phyloP scores from a whole-genome alignment of 2,888 invertebrate genomes.

The Idaea biselata region DNA sequence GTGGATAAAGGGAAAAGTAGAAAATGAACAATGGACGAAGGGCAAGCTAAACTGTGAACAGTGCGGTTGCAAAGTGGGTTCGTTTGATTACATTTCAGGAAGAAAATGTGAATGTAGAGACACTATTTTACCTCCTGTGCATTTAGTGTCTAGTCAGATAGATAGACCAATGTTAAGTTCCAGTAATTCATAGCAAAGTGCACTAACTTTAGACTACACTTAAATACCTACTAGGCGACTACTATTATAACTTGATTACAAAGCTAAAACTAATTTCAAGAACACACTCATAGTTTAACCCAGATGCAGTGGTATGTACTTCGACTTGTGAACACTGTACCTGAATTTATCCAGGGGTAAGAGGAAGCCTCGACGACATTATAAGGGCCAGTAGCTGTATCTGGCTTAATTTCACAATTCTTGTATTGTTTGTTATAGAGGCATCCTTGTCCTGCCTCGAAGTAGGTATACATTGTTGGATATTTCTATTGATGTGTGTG shows the following conservation, averaged over 20 bases:
- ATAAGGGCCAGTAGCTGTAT: too few relatives aligned
- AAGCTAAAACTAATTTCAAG: background rate
- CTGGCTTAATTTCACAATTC: background rate
- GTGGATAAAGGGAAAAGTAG: constrained; percentile 79
- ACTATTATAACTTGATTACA: background rate
- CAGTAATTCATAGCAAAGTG: constrained; percentile 1
- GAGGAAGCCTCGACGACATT: too few relatives aligned
- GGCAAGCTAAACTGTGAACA: constrained; percentile 84
- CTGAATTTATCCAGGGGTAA: too few relatives aligned
- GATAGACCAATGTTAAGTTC: constrained; percentile 63
- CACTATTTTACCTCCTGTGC: constrained; percentile 79
- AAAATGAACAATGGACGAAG: constrained; percentile 82
- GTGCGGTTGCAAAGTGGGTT: constrained; percentile 82
- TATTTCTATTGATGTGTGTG: background rate
- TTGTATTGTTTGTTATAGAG: constrained; percentile 7
- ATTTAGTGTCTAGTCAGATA: constrained; percentile 83
- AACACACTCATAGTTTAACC: background rate
- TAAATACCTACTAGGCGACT: background rate
- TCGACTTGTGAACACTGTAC: too few relatives aligned
- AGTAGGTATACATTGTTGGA: background rate
- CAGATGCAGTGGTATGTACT: too few relatives aligned
- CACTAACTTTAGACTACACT: background rate
- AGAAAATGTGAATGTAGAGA: constrained; percentile 82
- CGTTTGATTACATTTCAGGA: constrained; percentile 84
- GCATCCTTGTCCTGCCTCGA: background rate